Evolutionary conservation across 2,113 vertebrate species (phyloP).

Genomic region (Bolborhynchus lineola): DNA sequence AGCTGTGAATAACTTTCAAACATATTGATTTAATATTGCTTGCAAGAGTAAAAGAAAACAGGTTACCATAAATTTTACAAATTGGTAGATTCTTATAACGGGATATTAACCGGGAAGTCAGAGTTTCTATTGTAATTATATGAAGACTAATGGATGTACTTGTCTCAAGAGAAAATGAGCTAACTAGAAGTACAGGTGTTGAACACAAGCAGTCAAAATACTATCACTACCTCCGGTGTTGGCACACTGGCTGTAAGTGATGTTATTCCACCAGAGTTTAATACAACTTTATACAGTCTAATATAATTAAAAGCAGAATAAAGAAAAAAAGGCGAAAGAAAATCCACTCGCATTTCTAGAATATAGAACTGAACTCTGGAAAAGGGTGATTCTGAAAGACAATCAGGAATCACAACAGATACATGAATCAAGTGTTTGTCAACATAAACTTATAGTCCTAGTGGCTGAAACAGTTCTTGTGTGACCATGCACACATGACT

Average conservation of each 20-base stretch:
- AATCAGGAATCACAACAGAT: neutral
- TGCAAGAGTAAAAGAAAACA: neutral
- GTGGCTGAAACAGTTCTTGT: neutral
- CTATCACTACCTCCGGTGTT: neutral
- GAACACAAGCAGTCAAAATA: neutral
- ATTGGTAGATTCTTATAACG: neutral
- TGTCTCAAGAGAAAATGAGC: neutral
- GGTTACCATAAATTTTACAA: neutral
- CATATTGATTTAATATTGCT: neutral
- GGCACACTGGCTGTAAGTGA: neutral
- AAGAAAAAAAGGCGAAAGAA: neutral
- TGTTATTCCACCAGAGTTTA: neutral
- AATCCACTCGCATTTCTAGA: neutral
- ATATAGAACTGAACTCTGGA: neutral
- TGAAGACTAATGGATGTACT: neutral
- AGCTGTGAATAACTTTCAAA: neutral
- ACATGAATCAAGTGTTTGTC: neutral
- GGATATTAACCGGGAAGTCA: neutral
- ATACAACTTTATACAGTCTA: neutral
- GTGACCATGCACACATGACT: fast-evolving
- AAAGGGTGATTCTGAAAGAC: neutral
- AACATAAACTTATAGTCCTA: neutral
- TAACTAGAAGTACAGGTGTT: neutral
- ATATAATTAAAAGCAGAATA: neutral
- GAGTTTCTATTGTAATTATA: neutral